phyloP scores from a whole-genome alignment of 2,113 vertebrate genomes.

The Dasyurus viverrinus region DNA sequence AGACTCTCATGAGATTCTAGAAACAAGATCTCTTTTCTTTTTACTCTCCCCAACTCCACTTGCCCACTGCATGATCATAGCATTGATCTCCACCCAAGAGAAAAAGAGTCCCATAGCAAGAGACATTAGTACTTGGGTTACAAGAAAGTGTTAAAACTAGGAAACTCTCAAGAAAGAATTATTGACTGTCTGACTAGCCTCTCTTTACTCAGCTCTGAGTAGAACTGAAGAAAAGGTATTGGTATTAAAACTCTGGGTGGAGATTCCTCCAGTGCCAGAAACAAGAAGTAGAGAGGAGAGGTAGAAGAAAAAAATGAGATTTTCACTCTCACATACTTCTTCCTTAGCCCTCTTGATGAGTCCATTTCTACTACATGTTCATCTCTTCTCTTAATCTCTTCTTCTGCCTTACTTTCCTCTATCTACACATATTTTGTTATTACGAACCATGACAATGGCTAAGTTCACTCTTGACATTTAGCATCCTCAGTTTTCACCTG shows the following conservation, averaged over 20 bases:
- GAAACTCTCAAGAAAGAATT: not conserved
- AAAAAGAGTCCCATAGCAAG: not conserved
- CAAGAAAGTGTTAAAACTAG: not conserved
- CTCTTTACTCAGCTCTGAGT: not conserved
- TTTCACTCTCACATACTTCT: not conserved
- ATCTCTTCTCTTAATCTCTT: not conserved
- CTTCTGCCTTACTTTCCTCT: not conserved
- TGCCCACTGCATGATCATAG: not conserved
- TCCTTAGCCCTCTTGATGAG: not conserved
- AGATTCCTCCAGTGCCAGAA: not conserved
- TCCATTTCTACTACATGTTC: not conserved
- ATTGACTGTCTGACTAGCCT: not conserved
- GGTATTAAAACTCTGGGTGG: not conserved
- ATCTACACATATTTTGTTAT: not conserved
- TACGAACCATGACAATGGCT: not conserved
- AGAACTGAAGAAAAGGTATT: not conserved
- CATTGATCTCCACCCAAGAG: not conserved
- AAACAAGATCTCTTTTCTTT: not conserved
- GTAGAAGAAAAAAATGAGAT: not conserved
- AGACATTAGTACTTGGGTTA: not conserved
- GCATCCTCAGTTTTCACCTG: not conserved
- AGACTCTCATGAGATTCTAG: not conserved
- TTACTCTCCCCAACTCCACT: not conserved
- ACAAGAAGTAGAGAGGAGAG: not conserved
- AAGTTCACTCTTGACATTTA: not conserved